phyloP scores from a whole-genome alignment of 2,888 invertebrate species.

The Drosophila acutilabella region DNA sequence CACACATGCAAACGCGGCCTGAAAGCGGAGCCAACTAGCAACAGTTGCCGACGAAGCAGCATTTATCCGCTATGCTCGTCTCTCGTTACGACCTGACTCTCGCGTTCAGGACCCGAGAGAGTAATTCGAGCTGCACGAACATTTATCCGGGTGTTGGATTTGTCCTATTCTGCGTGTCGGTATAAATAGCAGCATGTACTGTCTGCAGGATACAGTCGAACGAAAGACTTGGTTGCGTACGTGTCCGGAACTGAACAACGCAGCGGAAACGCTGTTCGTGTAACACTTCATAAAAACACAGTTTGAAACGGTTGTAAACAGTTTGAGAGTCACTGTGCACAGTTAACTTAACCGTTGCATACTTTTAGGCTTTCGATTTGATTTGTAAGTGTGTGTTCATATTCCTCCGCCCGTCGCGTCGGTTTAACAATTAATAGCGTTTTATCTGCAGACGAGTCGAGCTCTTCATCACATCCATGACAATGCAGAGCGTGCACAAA shows the following conservation, averaged over 20 bases:
- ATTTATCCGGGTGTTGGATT: slow-evolving; percentile 51
- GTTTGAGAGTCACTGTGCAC: slow-evolving; percentile 46
- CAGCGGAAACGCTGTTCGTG: slow-evolving; percentile 31
- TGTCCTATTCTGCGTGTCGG: slow-evolving; percentile 9
- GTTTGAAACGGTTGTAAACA: slow-evolving; percentile 43
- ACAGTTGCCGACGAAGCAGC: slow-evolving; percentile 62
- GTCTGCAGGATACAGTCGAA: slow-evolving; percentile 70
- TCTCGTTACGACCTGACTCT: slow-evolving; percentile 21
- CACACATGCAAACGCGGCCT: slow-evolving; percentile 17
- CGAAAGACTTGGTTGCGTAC: slow-evolving; percentile 62
- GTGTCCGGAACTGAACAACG: slow-evolving; percentile 23
- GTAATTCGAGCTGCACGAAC: slow-evolving; percentile 38
- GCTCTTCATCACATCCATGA: slow-evolving; percentile 10
- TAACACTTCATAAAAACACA: slow-evolving; percentile 38
- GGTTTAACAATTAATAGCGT: slow-evolving; percentile 36
- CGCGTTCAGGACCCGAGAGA: slow-evolving; percentile 56
- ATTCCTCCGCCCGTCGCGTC: background rate
- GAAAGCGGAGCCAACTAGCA: slow-evolving; percentile 58
- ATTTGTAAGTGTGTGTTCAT: slow-evolving; percentile 28
- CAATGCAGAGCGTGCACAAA: slow-evolving; percentile 69
- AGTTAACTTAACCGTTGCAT: slow-evolving; percentile 41
- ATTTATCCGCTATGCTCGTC: slow-evolving; percentile 46
- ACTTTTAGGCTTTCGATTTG: slow-evolving; percentile 45
- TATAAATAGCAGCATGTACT: slow-evolving; percentile 73
- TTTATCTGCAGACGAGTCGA: slow-evolving; percentile 24